Evolutionary conservation across 2,113 vertebrate genomes (phyloP).

Genomic region (Dasyprocta punctata): DNA sequence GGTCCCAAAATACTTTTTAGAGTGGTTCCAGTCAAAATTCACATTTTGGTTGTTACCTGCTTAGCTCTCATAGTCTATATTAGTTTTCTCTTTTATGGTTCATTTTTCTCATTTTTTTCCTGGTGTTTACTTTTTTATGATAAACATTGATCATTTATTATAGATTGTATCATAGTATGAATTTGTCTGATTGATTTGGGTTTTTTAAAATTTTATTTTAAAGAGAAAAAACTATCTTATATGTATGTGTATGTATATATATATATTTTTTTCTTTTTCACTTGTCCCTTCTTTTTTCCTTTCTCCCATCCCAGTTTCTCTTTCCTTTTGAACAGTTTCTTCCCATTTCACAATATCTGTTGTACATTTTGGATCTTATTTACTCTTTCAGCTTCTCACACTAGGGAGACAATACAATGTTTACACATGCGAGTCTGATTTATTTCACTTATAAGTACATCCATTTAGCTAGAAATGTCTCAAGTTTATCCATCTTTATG

Average conservation of each 20-base stretch:
- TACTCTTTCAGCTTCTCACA: not conserved
- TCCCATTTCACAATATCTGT: not conserved
- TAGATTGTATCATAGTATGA: not conserved
- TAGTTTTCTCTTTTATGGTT: not conserved
- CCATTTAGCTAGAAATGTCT: not conserved
- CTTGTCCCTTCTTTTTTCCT: too few species aligned
- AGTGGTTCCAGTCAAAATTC: not conserved
- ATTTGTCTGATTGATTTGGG: constrained; percentile 42
- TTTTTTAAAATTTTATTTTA: not conserved
- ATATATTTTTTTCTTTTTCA: too few species aligned
- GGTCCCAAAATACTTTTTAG: not conserved
- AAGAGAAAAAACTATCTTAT: not conserved
- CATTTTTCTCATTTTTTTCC: not conserved
- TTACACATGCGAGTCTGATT: not conserved
- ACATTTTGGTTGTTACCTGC: not conserved
- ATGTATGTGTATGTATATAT: too few species aligned
- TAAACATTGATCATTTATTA: not conserved
- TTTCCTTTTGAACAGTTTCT: not conserved
- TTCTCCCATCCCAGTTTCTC: not conserved
- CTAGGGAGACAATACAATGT: not conserved
- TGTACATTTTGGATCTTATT: not conserved
- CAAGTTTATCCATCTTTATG: not conserved
- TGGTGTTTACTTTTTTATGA: not conserved
- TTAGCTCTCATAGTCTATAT: not conserved
- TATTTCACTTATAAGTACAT: not conserved